These are phyloP conservation scores for Pantherophis guttatus DNA, from an alignment of 2,113 vertebrate genomes.

Conservation along the genomic window DNA sequence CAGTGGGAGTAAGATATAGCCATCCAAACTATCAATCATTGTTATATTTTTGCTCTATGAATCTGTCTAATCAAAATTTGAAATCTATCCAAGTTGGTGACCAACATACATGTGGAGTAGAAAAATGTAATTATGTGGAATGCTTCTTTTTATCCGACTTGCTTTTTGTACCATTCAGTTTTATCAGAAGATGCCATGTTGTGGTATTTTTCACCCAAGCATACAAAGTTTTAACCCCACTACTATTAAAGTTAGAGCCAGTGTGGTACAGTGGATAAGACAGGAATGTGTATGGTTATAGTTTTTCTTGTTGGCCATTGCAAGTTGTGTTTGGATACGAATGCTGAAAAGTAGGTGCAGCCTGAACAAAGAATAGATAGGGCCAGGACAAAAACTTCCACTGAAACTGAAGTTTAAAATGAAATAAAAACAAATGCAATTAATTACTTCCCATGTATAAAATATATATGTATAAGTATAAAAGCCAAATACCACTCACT, in stretches of 20 bases:
- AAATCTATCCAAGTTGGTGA: neutral
- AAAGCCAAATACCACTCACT: no score
- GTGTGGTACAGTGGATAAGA: neutral
- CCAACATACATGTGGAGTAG: neutral
- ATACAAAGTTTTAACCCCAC: neutral
- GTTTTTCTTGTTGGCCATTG: neutral
- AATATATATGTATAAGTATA: no score
- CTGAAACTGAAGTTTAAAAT: neutral
- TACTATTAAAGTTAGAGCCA: neutral
- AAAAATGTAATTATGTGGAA: neutral
- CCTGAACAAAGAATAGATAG: neutral
- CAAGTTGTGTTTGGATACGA: neutral
- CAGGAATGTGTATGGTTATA: neutral
- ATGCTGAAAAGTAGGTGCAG: neutral
- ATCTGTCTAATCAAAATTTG: neutral
- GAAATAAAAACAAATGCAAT: neutral
- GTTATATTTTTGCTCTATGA: neutral
- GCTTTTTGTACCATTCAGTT: neutral
- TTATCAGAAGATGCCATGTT: neutral
- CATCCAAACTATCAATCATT: neutral
- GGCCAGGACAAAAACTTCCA: neutral
- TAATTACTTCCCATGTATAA: neutral
- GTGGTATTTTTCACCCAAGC: neutral
- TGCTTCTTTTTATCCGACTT: neutral
- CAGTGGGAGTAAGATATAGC: neutral